A percentile compares a stretch with the other conserved stretches of the same genome.
Evolutionary conservation across 2,888 invertebrate species (phyloP).

Genomic region (Xestia c-nigrum): DNA sequence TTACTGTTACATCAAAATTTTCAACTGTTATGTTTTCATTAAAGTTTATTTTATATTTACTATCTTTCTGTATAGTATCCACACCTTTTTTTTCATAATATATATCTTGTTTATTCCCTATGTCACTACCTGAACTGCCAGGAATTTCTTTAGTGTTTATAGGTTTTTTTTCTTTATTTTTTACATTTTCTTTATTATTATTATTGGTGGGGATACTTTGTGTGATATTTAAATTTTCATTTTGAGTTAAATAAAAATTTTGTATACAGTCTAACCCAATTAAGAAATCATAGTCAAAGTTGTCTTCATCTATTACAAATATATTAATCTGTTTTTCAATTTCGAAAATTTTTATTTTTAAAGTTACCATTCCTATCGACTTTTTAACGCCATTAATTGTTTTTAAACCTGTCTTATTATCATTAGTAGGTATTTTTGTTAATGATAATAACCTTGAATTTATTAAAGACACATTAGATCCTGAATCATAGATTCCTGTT

Average conservation of each 20-base stretch:
- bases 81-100: not conserved
- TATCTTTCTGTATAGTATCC: not conserved
- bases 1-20: not conserved
- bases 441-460: not conserved
- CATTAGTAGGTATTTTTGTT: not conserved
- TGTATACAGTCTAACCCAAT: not conserved
- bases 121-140: not conserved
- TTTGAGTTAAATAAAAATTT: not conserved
- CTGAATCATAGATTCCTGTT: not conserved
- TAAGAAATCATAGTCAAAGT: conserved; percentile 1
- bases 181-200: not conserved
- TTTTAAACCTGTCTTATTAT: not conserved
- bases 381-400: not conserved
- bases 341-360: not conserved
- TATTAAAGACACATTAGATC: not conserved
- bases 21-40: not conserved
- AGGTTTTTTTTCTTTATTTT: not conserved
- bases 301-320: conserved; percentile 1
- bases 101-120: not conserved
- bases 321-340: not conserved
- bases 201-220: not conserved
- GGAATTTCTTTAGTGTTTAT: not conserved
- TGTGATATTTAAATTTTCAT: not conserved
- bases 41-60: no score
- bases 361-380: not conserved